phyloP scores from a whole-genome alignment of 2,113 vertebrate species.

The Tyrannus savana region DNA sequence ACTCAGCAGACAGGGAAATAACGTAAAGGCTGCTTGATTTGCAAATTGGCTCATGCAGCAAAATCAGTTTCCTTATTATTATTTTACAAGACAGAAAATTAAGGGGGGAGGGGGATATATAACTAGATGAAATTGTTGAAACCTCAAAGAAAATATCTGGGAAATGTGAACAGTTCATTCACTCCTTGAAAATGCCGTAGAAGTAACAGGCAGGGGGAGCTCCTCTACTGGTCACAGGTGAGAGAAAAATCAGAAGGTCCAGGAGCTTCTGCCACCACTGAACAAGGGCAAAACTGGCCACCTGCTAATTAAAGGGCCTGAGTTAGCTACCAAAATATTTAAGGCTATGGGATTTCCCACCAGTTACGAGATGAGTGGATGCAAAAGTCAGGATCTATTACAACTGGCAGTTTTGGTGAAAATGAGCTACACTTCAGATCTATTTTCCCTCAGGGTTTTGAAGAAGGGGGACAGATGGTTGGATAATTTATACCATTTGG shows the following conservation, averaged over 20 bases:
- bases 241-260: not conserved
- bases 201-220: conserved; percentile 47
- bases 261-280: not conserved
- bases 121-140: conserved; percentile 27
- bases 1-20: conserved; percentile 29
- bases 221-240: conserved; percentile 42
- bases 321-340: not conserved
- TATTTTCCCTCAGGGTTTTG: conserved; percentile 58
- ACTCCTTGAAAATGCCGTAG: not conserved
- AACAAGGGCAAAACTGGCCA: not conserved
- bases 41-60: conserved; percentile 13
- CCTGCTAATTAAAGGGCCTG: not conserved
- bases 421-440: conserved; percentile 54
- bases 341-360: conserved; percentile 5
- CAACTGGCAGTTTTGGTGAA: conserved; percentile 56
- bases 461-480: conserved; percentile 67
- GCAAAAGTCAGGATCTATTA: conserved; percentile 43
- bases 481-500: conserved; percentile 73
- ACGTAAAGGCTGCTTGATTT: conserved; percentile 36
- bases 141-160: conserved; percentile 2
- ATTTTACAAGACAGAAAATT: conserved; percentile 47
- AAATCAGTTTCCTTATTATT: conserved; percentile 42
- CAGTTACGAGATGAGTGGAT: not conserved
- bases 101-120: not conserved
- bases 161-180: not conserved